Percentiles rank a stretch among this genome's conserved stretches.
These are phyloP conservation scores for Cheilosia urbana DNA, from an alignment of 2,888 invertebrate genomes.

Conservation along the genomic window DNA sequence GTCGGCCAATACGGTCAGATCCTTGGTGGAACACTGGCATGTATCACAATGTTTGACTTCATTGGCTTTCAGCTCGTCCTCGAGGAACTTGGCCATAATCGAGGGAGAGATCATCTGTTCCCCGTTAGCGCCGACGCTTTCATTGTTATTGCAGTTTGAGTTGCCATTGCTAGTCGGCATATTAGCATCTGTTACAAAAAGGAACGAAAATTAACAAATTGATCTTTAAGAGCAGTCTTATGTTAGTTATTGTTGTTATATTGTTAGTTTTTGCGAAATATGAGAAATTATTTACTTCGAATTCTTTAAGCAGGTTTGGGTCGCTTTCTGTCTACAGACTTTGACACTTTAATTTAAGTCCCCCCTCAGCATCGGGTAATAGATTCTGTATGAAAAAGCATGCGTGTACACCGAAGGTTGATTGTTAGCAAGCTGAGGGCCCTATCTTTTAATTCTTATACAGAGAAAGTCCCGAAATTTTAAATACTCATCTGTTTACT, in stretches of 20 bases:
- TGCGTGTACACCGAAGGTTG: too few relatives aligned
- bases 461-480: too few relatives aligned
- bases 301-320: constrained; percentile 3
- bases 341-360: too few relatives aligned
- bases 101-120: constrained; percentile 89
- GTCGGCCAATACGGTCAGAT: constrained; percentile 85
- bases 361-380: too few relatives aligned
- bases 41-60: constrained; percentile 93
- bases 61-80: constrained; percentile 92
- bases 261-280: constrained; percentile 4
- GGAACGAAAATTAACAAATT: not conserved
- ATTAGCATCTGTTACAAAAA: constrained; percentile 53
- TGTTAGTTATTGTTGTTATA: constrained; percentile 31
- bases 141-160: constrained; percentile 62
- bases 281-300: constrained; percentile 43
- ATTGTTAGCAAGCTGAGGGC: too few relatives aligned
- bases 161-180: constrained; percentile 48
- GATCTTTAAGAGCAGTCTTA: not conserved
- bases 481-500: too few relatives aligned
- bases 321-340: not conserved
- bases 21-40: constrained; percentile 88
- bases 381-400: too few relatives aligned
- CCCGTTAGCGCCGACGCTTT: constrained; percentile 73
- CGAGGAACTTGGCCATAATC: constrained; percentile 95
- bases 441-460: too few relatives aligned